Conservation (phyloP, 2,797 vertebrate genomes). For the Huso huso region DNA sequence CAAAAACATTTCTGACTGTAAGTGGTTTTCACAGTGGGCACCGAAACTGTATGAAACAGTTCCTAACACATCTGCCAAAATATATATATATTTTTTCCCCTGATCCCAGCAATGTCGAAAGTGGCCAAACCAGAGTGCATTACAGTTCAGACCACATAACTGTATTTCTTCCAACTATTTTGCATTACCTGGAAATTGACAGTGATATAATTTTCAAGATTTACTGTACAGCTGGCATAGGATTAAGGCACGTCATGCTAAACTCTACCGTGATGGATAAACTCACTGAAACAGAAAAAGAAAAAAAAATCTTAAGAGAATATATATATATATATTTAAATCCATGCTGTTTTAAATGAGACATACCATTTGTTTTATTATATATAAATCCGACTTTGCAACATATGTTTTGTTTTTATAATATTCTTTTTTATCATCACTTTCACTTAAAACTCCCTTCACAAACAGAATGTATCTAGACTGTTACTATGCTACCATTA, state of each 20-base stretch:
- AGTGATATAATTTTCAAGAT: not conserved
- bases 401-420: no score
- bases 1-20: constrained; percentile 56
- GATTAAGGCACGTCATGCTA: not conserved
- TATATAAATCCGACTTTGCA: not conserved
- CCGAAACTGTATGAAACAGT: constrained; percentile 26
- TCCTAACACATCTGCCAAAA: constrained; percentile 39
- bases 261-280: not conserved
- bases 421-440: no score
- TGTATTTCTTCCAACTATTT: not conserved
- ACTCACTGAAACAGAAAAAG: not conserved
- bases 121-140: no score
- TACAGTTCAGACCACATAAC: not conserved
- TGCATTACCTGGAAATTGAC: constrained; percentile 3
- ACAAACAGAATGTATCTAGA: no score
- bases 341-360: constrained; percentile 7
- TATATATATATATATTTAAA: no score
- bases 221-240: not conserved
- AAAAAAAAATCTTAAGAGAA: no score
- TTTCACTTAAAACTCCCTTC: no score
- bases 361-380: not conserved
- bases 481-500: no score
- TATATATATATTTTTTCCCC: no score
- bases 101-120: no score
- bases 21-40: constrained; percentile 49